Conservation (phyloP, 2,888 invertebrate genomes). For the Agrochola lota region DNA sequence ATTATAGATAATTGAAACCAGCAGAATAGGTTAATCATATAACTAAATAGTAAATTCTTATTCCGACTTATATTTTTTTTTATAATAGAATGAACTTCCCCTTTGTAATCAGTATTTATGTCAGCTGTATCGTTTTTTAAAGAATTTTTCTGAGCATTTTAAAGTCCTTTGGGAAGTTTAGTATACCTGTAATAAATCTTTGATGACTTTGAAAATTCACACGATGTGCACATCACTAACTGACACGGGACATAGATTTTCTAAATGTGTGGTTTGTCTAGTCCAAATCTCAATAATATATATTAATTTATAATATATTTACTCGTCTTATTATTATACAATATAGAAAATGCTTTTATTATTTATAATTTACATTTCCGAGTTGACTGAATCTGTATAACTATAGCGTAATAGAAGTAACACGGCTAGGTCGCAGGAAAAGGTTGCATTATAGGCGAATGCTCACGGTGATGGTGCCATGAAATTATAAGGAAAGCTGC, state of each 20-base stretch:
- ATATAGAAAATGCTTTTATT: constrained; percentile 74
- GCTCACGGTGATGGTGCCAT: too few relatives aligned
- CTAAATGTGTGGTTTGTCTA: constrained; percentile 89
- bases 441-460: too few relatives aligned
- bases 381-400: constrained; percentile 87
- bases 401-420: constrained; percentile 75
- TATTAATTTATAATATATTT: constrained; percentile 84
- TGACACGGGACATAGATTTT: constrained; percentile 87
- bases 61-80: constrained; percentile 26
- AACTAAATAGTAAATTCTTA: constrained; percentile 3
- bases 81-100: constrained; percentile 13
- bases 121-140: constrained; percentile 24
- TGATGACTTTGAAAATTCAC: constrained; percentile 84
- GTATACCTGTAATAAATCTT: constrained; percentile 32
- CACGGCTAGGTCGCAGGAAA: too few relatives aligned
- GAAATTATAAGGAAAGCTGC: too few relatives aligned
- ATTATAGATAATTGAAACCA: too few relatives aligned
- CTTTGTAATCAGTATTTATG: constrained; percentile 41
- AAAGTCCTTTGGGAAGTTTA: constrained; percentile 10
- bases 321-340: constrained; percentile 84
- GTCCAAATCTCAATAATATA: constrained; percentile 89
- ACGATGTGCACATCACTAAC: constrained; percentile 83
- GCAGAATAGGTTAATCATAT: too few relatives aligned
- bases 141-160: constrained; percentile 28
- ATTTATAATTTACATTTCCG: constrained; percentile 82